Evolutionary conservation across 2,888 invertebrate genomes (phyloP), one percentile per base, ranked within the genome.

Genomic region (Epinotia brunnichana): DNA sequence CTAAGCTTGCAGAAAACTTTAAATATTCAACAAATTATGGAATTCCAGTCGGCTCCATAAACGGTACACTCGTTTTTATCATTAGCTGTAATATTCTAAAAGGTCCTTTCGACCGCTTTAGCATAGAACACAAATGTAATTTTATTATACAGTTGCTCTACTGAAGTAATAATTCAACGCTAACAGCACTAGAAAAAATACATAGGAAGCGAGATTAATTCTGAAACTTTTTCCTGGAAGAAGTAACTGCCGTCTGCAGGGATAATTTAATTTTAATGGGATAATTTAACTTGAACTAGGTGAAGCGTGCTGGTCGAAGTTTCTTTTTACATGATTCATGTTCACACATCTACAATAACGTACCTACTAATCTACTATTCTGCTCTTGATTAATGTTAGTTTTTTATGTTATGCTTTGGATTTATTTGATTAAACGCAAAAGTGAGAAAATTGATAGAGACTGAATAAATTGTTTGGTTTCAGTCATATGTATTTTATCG

Each of bases 241-340:
- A 44, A 56, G 15, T 66, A 56, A 67, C 56, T 67, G 44, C 67
- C 66, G 15, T 41, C 57, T n/a, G 9, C 29, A 59, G 13, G 24
- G 57, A 44, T 56, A 24, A 67, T 57, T 67, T 57, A 67, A 57
- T 54, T 64, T 21, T 54, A 54, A 54, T 54, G 54, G 53, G 53
- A 54, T 64, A 54, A 64, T 64, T 64, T 54, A 54, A 54, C 53
- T 64, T 39, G 53, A 35, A 54, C 53, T 39, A 54, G 19, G 54
- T 53, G 53, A 53, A 53, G 53, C 54, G 19, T 54, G 64, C 57
- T 29, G 11, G 67, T 24, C 7, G 41, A 17, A 56, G n/a, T 54
- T 56, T 56, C 10, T 29, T 48, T 51, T 62, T 19, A 19, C 19
- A 11, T 5, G 11, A 15, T 57, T 7, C 56, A 39, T 56, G 15